Evolutionary conservation across 2,888 invertebrate species (phyloP).

Genomic region (Platycheirus rosarum): DNA sequence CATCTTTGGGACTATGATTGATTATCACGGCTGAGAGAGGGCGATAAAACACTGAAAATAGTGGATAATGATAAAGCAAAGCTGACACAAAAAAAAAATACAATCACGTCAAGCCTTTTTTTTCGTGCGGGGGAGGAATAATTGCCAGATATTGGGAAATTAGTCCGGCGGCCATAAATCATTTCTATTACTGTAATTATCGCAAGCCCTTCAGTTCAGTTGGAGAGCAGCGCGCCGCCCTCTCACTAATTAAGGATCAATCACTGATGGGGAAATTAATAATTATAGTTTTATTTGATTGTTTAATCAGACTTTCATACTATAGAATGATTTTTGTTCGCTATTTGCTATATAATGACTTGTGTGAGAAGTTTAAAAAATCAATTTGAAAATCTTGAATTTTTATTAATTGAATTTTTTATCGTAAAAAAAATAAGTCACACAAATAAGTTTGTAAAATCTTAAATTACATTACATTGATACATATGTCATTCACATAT

Average conservation of each 20-base stretch:
- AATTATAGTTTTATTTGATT: slow-evolving; percentile 71
- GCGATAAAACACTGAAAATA: slow-evolving; percentile 62
- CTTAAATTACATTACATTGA: too few species aligned
- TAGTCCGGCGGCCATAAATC: slow-evolving; percentile 67
- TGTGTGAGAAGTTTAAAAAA: too few species aligned
- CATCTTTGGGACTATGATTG: slow-evolving; percentile 68
- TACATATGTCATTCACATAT: too few species aligned
- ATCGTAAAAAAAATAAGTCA: too few species aligned
- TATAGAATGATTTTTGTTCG: slow-evolving; percentile 39
- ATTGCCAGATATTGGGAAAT: slow-evolving; percentile 64
- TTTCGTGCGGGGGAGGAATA: slow-evolving; percentile 47
- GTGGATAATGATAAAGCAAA: slow-evolving; percentile 67
- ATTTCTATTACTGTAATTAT: slow-evolving; percentile 73
- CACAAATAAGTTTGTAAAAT: too few species aligned
- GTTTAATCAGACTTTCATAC: slow-evolving; percentile 48
- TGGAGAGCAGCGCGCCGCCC: slow-evolving; percentile 21
- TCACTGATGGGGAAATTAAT: slow-evolving; percentile 50
- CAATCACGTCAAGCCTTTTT: slow-evolving; percentile 35
- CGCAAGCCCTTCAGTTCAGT: slow-evolving; percentile 54
- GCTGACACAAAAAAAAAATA: slow-evolving; percentile 21
- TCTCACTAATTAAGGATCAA: slow-evolving; percentile 66
- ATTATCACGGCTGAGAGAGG: slow-evolving; percentile 50
- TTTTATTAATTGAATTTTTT: too few species aligned
- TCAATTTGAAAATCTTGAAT: too few species aligned
- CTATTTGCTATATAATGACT: neutral